Conservation (phyloP, 2,797 vertebrate species). For the Channallabes apus region DNA sequence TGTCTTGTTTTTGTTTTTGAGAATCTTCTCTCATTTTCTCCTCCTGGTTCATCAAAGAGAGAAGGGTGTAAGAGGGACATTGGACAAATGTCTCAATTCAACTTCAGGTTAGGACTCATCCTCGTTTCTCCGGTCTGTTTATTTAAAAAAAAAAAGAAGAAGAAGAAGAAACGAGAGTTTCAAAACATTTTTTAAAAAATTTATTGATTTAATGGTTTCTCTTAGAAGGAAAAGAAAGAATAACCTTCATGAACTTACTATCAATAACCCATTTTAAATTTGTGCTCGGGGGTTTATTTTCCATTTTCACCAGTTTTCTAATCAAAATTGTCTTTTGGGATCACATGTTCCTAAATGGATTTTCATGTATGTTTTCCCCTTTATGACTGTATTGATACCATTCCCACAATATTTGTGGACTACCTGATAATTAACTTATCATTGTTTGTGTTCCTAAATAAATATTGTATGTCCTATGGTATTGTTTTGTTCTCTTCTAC, state of each 20-base stretch:
- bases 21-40: conserved; percentile 46
- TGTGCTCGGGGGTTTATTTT: conserved; percentile 62
- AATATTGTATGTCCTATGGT: conserved; percentile 83
- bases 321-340: conserved; percentile 72
- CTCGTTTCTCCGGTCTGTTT: conserved; percentile 59
- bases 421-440: conserved; percentile 90
- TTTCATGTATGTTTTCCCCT: conserved; percentile 76
- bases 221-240: conserved; percentile 45
- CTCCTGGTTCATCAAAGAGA: conserved; percentile 44
- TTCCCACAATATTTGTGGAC: conserved; percentile 91
- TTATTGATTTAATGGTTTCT: conserved; percentile 57
- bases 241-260: conserved; percentile 51
- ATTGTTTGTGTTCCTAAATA: conserved; percentile 89
- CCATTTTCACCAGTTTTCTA: conserved; percentile 71
- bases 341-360: conserved; percentile 77
- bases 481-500: conserved; percentile 26
- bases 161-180: conserved; percentile 34
- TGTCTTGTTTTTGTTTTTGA: conserved; percentile 35
- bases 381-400: conserved; percentile 84
- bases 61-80: conserved; percentile 38
- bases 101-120: conserved; percentile 62
- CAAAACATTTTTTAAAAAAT: conserved; percentile 63
- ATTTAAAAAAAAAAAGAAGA: conserved; percentile 43
- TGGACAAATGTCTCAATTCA: conserved; percentile 68
- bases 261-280: conserved; percentile 55